Base-by-base conservation (phyloP, 2,113 vertebrate genomes). In the Coreoperca whiteheadi region DNA sequence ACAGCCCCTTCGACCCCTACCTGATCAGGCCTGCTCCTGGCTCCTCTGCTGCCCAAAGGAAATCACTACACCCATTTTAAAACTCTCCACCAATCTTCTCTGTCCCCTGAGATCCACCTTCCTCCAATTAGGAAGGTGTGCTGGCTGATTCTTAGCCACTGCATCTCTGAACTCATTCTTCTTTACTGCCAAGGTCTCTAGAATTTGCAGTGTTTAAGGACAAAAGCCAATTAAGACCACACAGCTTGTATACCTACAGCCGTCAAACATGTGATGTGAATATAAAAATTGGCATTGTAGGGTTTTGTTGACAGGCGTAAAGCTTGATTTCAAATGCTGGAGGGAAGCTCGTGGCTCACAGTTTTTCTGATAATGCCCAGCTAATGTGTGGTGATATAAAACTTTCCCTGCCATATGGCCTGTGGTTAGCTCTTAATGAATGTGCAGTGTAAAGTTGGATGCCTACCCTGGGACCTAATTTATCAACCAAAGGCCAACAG, bases 401-500 rank as follows among this genome's bases (percentile, higher is more conserved):
- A 61, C 76, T 68, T 81, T 68, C 34, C 41, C 61, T 59, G 32
- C 51, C 66, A 41, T 76, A 79, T 75, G 80, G 53, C 82, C 82
- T 50, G 60, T 85, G 88, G 83, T 87, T 54, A 82, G 64, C 46
- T 81, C 63, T 53, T 91, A 91, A 90, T 89, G 87, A 92, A 90
- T 89, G 85, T 86, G 83, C 61, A 75, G 56, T 73, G 79, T 88
- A 85, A 87, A 77, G 86, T 68, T 86, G 80, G 79, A 81, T 65
- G 69, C 78, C 91, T 79, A 87, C 75, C 87, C 34, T 66, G 84
- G 85, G 89, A 91, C 79, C 87, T 91, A 84, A 93, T 93, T 94
- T 87, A 93, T 93, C 91, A 93, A 81, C 60, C 43, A 92, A 91
- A 92, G 89, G 91, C 83, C 88, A 89, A 74, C 68, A 82, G 86